A percentile compares a stretch with the other conserved stretches of the same genome.
These are phyloP conservation scores for Tholera decimalis DNA, from an alignment of 2,888 invertebrate genomes.

Conservation along the genomic window DNA sequence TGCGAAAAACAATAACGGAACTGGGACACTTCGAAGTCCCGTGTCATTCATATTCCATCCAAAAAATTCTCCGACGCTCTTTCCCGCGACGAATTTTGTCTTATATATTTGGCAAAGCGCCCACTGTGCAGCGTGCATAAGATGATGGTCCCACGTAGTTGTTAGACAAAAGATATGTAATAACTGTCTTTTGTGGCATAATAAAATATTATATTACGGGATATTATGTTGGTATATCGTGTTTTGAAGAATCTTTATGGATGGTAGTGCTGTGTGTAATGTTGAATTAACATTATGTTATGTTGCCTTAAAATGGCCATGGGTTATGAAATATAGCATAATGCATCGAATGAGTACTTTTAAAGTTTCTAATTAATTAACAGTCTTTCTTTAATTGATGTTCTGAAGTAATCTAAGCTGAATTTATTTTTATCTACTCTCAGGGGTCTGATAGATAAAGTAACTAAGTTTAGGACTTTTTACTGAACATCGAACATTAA, in stretches of 20 bases:
- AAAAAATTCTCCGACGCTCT: conserved; percentile 53
- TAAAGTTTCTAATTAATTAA: background rate
- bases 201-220: conserved; percentile 36
- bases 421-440: no score
- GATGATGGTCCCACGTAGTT: conserved; percentile 44
- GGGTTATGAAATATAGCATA: background rate
- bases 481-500: no score
- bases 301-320: background rate
- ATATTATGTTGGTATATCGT: conserved; percentile 40
- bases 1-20: conserved; percentile 22
- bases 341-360: background rate
- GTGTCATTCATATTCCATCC: conserved; percentile 32
- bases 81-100: conserved; percentile 51
- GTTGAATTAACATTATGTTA: conserved; percentile 12
- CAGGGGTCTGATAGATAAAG: no score
- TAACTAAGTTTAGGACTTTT: no score
- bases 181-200: conserved; percentile 55
- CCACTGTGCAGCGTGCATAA: conserved; percentile 62
- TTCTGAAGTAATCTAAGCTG: no score
- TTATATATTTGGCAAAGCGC: conserved; percentile 62
- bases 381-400: no score
- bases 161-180: conserved; percentile 57
- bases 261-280: background rate
- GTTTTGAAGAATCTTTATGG: conserved; percentile 54
- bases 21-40: conserved; percentile 7